phyloP scores from a whole-genome alignment of 2,797 vertebrate genomes.

The Ibycter americanus region DNA sequence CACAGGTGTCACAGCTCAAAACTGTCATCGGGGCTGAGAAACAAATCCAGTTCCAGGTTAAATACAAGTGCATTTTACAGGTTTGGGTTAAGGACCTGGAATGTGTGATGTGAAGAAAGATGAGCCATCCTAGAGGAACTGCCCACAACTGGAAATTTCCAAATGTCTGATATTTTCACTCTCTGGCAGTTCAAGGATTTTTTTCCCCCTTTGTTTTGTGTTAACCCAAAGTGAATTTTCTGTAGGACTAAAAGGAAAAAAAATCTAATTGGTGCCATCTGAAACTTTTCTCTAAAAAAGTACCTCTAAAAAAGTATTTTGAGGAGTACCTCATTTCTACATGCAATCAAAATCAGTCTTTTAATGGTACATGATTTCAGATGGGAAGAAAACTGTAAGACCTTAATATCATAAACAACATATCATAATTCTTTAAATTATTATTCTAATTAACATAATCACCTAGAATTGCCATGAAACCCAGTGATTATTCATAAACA shows the following conservation, averaged over 20 bases:
- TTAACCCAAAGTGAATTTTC: not conserved
- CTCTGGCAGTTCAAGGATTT: not conserved
- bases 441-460: not conserved
- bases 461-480: not conserved
- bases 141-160: not conserved
- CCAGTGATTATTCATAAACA: rapidly evolving
- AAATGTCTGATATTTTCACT: not conserved
- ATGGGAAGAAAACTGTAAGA: not conserved
- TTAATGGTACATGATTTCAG: not conserved
- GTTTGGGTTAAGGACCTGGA: not conserved
- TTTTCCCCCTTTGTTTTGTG: not conserved
- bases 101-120: not conserved
- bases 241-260: not conserved
- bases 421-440: not conserved
- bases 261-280: not conserved
- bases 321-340: not conserved
- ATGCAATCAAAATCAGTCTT: not conserved
- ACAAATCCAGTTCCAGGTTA: not conserved
- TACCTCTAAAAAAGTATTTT: not conserved
- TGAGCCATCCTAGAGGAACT: not conserved
- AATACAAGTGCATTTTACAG: not conserved
- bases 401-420: not conserved
- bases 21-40: not conserved
- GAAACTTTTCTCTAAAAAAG: not conserved
- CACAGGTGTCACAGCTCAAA: not conserved